Evolutionary conservation across 2,797 vertebrate genomes (phyloP), one percentile per base, ranked within the genome.

Genomic region (Lateolabrax maculatus): DNA sequence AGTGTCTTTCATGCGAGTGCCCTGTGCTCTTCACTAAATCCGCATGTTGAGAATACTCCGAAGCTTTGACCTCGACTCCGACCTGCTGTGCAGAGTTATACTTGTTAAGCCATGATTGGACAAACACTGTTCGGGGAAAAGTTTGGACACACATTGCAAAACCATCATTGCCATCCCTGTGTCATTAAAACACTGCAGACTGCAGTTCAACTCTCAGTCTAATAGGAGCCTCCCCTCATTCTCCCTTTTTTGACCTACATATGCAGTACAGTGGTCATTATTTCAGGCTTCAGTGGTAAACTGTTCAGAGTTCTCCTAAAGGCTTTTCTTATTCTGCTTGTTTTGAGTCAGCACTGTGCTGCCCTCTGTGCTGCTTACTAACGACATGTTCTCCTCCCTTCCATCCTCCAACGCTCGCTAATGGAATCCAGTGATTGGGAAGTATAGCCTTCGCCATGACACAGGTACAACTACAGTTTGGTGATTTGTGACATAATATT

Each of bases 361-460:
- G 18, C 52, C 27, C 44, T 82, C 64, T 67, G 27, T 83, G 67
- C 53, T 83, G 58, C 41, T 68, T 19, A 79, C 71, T 90, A 71
- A 90, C 65, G 72, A 55, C 53, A 55, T 71, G 57, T 56, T 71
- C 66, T 68, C 41, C 57, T 90, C 58, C 77, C 53, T 21, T 73
- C 67, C 49, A 1, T 52, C 3, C 46, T 51, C 68, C 77, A 13
- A 56, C n/a, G 60, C 68, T 63, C 67, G 0, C 79, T 55, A 13
- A 68, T 74, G 79, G 62, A 58, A 81, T 75, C 64, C 87, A 96
- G 95, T 96, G 57, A 95, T 96, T 56, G 95, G 95, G 52, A 96
- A 96, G 85, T 96, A 96, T 90, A 95, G 95, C 88, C 94, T 96
- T 27, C 94, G 93, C 36, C 93, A 95, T 21, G 94, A 96, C 84